Evolutionary conservation across 2,113 vertebrate species (phyloP), one percentile per base, ranked within the genome.

Genomic region (Parus major): DNA sequence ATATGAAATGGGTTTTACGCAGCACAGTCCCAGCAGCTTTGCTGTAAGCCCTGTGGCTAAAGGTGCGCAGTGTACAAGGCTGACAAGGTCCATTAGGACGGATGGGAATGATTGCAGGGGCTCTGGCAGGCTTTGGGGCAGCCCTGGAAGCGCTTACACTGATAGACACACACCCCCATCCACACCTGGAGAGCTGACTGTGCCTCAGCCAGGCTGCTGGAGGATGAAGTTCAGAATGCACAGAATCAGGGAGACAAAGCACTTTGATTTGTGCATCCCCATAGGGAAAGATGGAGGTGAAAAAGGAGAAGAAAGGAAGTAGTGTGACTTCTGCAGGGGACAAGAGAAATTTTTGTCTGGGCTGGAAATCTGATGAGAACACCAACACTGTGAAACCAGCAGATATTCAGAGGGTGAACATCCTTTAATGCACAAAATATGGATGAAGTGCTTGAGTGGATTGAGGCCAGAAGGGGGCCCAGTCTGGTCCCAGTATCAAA

Each of bases 91-190:
- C 9, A 2, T 12, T 31, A 15, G 16, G 35, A 44, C 7, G 52
- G 66, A 59, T 27, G 29, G 17, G 36, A 65, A 25, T 53, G 10
- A 46, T 17, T 65, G 18, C 55, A 61, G 46, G 4, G 49, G 23
- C n/a, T 12, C 39, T 28, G 35, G 24, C 29, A 24, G 66, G 55
- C 57, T 81, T 35, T 56, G 42, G 22, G 49, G 47, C 66, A 82
- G 44, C 82, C 53, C 23, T 29, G 33, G 22, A 14, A 78, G 47
- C 55, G 55, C 15, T 11, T 15, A 18, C 6, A 60, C 53, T 29
- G 35, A 14, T 3, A 24, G 0, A 41, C 10, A 80, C 16, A 88
- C 16, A 14, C 4, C 1, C 22, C 24, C 11, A 1, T 10, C 55
- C 39, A 39, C 63, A 35, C 56, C 21, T 81, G 14, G 2, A 36